Evolutionary conservation across 2,113 vertebrate genomes (phyloP).

Genomic region (Brienomyrus brachyistius): DNA sequence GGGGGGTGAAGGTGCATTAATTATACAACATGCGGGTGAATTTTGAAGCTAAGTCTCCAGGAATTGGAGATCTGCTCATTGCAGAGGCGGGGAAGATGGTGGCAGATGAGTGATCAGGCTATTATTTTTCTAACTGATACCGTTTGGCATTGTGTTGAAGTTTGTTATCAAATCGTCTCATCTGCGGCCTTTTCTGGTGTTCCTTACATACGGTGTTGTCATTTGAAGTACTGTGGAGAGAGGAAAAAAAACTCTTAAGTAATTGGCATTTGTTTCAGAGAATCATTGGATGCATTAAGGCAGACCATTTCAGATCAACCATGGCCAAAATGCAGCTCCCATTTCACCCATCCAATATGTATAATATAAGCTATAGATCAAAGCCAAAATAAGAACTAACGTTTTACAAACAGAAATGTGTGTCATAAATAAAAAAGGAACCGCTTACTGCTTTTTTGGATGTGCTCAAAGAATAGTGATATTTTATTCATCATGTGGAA

Average conservation of each 20-base stretch:
- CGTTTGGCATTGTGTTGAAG: background rate
- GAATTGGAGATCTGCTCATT: background rate
- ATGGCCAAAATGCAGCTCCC: background rate
- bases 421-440: background rate
- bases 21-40: background rate
- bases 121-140: background rate
- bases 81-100: background rate
- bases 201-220: background rate
- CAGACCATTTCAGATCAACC: background rate
- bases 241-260: background rate
- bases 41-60: conserved; percentile 9
- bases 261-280: background rate
- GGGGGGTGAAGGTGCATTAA: background rate
- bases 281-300: background rate
- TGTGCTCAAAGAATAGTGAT: background rate
- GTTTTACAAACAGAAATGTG: background rate
- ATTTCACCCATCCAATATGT: background rate
- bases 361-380: background rate
- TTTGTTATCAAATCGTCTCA: background rate
- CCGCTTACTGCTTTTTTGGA: background rate
- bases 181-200: background rate
- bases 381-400: background rate
- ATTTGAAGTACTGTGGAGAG: background rate
- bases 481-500: background rate
- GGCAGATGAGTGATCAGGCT: background rate